These are phyloP conservation scores for Monochamus saltuarius DNA, from an alignment of 1,140 invertebrate genomes.

Conservation along the genomic window DNA sequence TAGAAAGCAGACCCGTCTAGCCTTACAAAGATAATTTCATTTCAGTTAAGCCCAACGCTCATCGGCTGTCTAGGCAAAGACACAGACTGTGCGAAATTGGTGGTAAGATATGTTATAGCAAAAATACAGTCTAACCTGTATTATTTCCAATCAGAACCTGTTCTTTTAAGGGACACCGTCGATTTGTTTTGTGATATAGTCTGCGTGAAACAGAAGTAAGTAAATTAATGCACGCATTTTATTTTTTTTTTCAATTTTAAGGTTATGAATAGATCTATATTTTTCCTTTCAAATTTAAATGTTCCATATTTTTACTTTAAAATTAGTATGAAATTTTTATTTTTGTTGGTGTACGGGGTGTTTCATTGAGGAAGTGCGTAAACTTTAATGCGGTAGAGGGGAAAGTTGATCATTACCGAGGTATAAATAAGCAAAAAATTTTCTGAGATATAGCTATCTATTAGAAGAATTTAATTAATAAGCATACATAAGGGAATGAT, in stretches of 20 bases:
- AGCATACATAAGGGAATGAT: too few species aligned
- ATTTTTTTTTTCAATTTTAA: conserved; percentile 10
- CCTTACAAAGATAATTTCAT: conserved; percentile 9
- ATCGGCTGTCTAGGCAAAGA: conserved; percentile 46
- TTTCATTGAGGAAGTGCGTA: too few species aligned
- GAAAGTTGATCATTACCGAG: too few species aligned
- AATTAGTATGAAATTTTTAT: too few species aligned
- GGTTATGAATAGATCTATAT: not conserved
- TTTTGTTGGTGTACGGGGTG: too few species aligned
- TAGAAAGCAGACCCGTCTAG: too few species aligned
- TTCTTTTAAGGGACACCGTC: conserved; percentile 48
- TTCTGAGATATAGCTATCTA: too few species aligned
- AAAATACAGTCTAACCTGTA: conserved; percentile 50
- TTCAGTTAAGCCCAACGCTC: conserved; percentile 47
- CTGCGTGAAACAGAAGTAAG: conserved; percentile 47
- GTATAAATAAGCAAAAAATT: too few species aligned
- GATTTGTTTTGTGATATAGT: conserved; percentile 47
- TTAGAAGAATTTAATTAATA: too few species aligned
- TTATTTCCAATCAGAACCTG: conserved; percentile 47
- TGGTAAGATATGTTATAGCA: conserved; percentile 43
- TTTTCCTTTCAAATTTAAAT: too few species aligned
- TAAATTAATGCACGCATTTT: not conserved
- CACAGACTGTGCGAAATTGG: conserved; percentile 47
- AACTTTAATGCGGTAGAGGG: too few species aligned
- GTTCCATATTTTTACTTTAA: too few species aligned